phyloP scores from a whole-genome alignment of 2,888 invertebrate species.

The Agrochola litura region DNA sequence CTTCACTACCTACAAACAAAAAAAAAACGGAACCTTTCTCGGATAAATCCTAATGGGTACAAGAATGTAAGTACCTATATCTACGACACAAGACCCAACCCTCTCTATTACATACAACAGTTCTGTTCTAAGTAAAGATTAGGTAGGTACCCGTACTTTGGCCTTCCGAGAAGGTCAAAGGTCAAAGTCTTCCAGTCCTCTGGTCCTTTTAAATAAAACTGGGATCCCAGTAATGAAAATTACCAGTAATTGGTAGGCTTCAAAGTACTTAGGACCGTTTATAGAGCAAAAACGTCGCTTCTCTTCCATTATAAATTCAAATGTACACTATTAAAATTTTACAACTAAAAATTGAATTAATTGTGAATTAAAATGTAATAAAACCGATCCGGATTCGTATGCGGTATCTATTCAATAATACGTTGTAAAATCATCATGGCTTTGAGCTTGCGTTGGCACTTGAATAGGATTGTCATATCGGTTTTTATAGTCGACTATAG shows the following conservation, averaged over 20 bases:
- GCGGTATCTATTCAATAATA: conserved; percentile 61
- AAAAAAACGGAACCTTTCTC: conserved; percentile 28
- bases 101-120: conserved; percentile 44
- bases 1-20: not conserved
- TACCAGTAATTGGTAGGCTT: conserved; percentile 36
- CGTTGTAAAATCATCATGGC: conserved; percentile 36
- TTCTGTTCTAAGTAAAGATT: conserved; percentile 57
- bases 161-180: conserved; percentile 57
- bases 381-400: conserved; percentile 64
- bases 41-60: conserved; percentile 49
- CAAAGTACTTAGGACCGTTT: conserved; percentile 20
- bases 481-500: not conserved
- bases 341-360: conserved; percentile 65
- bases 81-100: conserved; percentile 50
- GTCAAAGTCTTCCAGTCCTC: conserved; percentile 41
- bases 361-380: conserved; percentile 71
- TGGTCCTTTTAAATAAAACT: conserved; percentile 33
- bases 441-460: conserved; percentile 16
- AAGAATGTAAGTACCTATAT: conserved; percentile 37
- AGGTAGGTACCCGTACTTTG: conserved; percentile 45
- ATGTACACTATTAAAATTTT: conserved; percentile 52
- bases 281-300: conserved; percentile 39
- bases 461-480: conserved; percentile 22
- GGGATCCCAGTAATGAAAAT: conserved; percentile 29
- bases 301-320: conserved; percentile 41